A percentile compares a stretch with the other conserved stretches of the same genome.
phyloP scores from a whole-genome alignment of 2,888 invertebrate species.

The Habrosyne pyritoides region DNA sequence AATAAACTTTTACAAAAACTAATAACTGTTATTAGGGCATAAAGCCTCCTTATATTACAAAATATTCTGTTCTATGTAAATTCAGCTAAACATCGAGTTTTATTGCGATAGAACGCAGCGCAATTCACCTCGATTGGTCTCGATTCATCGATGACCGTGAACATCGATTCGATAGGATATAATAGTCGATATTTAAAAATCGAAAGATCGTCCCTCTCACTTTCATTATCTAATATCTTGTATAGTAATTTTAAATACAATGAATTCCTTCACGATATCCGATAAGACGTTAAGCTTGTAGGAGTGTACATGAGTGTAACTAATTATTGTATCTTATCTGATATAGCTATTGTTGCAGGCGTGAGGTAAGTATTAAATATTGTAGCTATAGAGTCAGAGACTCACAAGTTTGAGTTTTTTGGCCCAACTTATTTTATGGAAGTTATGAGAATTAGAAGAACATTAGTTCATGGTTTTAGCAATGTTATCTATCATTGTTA shows the following conservation, averaged over 20 bases:
- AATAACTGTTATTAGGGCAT: neutral
- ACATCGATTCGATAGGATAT: constrained; percentile 50
- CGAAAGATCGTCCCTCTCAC: constrained; percentile 44
- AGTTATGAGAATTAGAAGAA: no score
- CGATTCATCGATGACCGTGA: constrained; percentile 47
- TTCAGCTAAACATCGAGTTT: constrained; percentile 1
- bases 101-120: constrained; percentile 36
- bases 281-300: neutral
- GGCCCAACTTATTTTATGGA: neutral
- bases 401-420: neutral
- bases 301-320: neutral
- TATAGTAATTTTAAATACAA: constrained; percentile 8
- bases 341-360: neutral
- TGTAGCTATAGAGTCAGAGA: no score
- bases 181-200: constrained; percentile 21
- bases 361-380: neutral
- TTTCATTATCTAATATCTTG: constrained; percentile 35
- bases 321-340: constrained; percentile 6
- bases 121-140: constrained; percentile 38
- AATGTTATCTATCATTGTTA: no score
- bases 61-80: neutral
- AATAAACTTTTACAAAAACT: neutral
- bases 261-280: neutral
- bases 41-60: neutral
- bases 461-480: no score